Percentiles rank a stretch among this genome's conserved stretches.
phyloP scores from a whole-genome alignment of 2,113 vertebrate species.

The Eubucco bourcierii region DNA sequence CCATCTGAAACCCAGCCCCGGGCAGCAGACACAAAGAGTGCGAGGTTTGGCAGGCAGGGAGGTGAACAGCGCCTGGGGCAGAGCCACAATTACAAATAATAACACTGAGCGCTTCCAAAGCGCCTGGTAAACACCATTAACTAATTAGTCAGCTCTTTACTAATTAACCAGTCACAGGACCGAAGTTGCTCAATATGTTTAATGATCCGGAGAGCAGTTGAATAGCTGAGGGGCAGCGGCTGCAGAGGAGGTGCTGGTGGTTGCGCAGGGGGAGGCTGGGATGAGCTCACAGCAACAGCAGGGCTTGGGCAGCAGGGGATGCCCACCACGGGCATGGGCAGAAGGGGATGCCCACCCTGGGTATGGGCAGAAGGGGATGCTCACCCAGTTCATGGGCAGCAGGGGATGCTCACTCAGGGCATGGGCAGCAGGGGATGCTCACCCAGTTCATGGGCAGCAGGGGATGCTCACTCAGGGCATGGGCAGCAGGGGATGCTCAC shows the following conservation, averaged over 20 bases:
- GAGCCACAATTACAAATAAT: constrained; percentile 38
- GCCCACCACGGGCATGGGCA: neutral
- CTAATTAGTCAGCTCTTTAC: constrained; percentile 67
- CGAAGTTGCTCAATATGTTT: constrained; percentile 47
- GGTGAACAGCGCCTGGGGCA: neutral
- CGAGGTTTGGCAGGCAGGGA: neutral
- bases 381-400: neutral
- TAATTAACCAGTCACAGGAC: constrained; percentile 66
- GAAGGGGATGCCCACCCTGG: neutral
- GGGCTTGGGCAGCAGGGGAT: neutral
- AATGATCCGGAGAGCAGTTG: constrained; percentile 57
- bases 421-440: neutral
- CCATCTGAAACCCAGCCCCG: neutral
- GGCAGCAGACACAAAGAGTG: neutral
- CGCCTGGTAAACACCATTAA: constrained; percentile 54
- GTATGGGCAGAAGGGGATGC: neutral
- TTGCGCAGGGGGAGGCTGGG: neutral
- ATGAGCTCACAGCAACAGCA: neutral
- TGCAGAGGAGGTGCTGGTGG: neutral
- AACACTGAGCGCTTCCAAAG: constrained; percentile 48
- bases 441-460: neutral
- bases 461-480: neutral
- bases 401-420: neutral
- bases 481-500: neutral
- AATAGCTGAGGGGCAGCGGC: constrained; percentile 16